A percentile compares a stretch with the other conserved stretches of the same genome.
Conservation (phyloP, 2,888 invertebrate genomes). For the Limenitis arthemis region DNA sequence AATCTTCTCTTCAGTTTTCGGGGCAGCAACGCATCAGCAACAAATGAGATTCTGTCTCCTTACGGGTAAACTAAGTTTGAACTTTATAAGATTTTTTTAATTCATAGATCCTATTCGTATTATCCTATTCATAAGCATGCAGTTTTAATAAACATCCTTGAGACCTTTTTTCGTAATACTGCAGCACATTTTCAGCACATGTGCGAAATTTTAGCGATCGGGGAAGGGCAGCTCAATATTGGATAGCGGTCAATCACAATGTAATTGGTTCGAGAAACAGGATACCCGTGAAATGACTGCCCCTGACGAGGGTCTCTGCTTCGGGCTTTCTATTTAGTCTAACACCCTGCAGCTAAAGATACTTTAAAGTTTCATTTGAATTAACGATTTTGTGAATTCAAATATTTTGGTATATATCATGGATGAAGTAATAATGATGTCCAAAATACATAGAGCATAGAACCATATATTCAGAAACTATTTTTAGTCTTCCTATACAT, state of each 20-base stretch:
- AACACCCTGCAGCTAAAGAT: constrained; percentile 29
- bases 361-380: constrained; percentile 12
- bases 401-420: background rate
- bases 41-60: too few species aligned
- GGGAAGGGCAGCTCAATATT: constrained; percentile 31
- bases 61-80: too few species aligned
- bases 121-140: too few species aligned
- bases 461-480: too few species aligned
- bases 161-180: background rate
- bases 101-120: too few species aligned
- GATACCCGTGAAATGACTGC: constrained; percentile 68
- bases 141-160: too few species aligned
- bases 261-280: constrained; percentile 62
- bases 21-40: too few species aligned
- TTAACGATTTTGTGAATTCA: background rate
- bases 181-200: background rate
- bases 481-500: too few species aligned
- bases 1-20: too few species aligned
- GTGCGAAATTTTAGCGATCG: constrained; percentile 6
- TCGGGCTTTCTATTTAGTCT: constrained; percentile 45
- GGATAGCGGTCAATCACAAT: constrained; percentile 57
- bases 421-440: too few species aligned
- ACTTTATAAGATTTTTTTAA: too few species aligned
- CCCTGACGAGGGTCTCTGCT: constrained; percentile 60
- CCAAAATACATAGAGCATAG: too few species aligned